Percentiles rank a stretch among this genome's conserved stretches.
phyloP scores from a whole-genome alignment of 2,113 vertebrate species.

The Falco punctatus region DNA sequence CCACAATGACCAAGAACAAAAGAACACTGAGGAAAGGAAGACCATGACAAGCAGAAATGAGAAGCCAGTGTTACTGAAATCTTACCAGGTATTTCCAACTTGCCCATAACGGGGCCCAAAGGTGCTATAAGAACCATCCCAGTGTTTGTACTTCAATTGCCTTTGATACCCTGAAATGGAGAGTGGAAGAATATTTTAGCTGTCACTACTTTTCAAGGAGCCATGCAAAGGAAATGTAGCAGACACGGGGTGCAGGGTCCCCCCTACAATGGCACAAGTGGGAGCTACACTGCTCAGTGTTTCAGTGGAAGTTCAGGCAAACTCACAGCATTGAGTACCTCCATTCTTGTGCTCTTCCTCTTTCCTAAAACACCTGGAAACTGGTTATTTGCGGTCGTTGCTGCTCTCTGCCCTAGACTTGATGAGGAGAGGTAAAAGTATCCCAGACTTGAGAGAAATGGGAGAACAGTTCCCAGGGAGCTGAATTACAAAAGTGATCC shows the following conservation, averaged over 20 bases:
- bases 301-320: not conserved
- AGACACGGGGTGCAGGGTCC: not conserved
- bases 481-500: not conserved
- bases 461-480: not conserved
- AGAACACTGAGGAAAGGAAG: not conserved
- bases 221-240: not conserved
- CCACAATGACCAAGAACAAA: not conserved
- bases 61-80: not conserved
- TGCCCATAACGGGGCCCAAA: constrained; percentile 74
- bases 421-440: not conserved
- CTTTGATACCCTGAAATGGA: constrained; percentile 85
- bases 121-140: constrained; percentile 85
- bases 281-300: not conserved
- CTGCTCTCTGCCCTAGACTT: not conserved
- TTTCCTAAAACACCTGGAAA: not conserved
- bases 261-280: not conserved
- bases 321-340: not conserved
- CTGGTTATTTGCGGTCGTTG: not conserved
- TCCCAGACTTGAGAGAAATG: not conserved
- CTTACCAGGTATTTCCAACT: constrained; percentile 88
- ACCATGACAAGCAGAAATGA: not conserved
- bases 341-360: not conserved
- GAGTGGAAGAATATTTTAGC: not conserved
- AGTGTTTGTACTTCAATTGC: constrained; percentile 86
- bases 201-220: not conserved